phyloP scores from a whole-genome alignment of 2,113 vertebrate species.

The Bos indicus region DNA sequence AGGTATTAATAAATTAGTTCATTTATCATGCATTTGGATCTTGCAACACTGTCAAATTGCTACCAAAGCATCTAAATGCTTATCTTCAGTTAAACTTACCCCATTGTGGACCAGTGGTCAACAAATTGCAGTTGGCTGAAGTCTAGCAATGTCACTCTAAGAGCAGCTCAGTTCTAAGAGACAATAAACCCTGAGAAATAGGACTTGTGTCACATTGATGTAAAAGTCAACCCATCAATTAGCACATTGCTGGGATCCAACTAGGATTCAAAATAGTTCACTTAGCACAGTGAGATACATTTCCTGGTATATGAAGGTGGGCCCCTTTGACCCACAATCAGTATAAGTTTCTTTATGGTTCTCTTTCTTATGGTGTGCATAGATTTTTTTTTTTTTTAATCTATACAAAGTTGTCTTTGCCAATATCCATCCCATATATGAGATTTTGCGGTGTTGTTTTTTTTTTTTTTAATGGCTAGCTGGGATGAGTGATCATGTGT shows the following conservation, averaged over 20 bases:
- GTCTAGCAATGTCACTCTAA: background rate
- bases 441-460: background rate
- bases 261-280: background rate
- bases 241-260: background rate
- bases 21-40: background rate
- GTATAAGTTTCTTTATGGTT: background rate
- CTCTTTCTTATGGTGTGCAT: background rate
- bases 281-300: background rate
- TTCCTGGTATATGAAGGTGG: background rate
- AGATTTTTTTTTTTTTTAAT: background rate
- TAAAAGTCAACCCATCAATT: background rate
- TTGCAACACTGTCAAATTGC: background rate
- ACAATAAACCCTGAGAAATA: background rate
- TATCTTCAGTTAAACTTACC: background rate
- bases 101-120: background rate
- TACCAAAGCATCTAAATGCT: background rate
- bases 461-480: background rate
- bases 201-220: background rate
- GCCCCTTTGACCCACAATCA: background rate
- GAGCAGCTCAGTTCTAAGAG: background rate
- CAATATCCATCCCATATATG: background rate
- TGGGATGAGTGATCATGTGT: background rate
- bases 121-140: background rate
- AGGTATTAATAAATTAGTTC: background rate
- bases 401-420: background rate